These are phyloP conservation scores for Strix aluco DNA, from an alignment of 2,113 vertebrate genomes.

Conservation along the genomic window DNA sequence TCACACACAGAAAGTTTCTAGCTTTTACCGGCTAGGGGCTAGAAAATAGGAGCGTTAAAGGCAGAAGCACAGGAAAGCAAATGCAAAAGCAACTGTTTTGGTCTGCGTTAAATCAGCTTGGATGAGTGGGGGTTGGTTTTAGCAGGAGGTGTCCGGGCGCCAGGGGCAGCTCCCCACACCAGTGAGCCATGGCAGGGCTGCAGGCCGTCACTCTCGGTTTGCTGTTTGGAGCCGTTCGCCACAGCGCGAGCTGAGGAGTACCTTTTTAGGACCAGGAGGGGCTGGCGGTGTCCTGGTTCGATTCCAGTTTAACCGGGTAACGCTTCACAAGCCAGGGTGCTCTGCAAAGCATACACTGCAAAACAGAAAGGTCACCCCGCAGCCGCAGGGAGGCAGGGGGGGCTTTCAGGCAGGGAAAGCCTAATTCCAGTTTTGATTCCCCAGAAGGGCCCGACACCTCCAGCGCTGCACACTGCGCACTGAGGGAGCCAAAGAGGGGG, in stretches of 20 bases:
- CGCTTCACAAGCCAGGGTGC: neutral
- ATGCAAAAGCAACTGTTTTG: neutral
- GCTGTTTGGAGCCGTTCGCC: neutral
- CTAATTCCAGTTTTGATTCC: no score
- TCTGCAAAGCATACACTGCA: neutral
- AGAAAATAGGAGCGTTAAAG: neutral
- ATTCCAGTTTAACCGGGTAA: neutral
- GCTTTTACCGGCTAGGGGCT: neutral
- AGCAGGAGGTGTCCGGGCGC: neutral
- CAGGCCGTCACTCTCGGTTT: neutral
- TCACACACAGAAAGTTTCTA: neutral
- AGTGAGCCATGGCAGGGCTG: neutral
- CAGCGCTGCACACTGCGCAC: no score
- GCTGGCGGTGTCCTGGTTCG: neutral
- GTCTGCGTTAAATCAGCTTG: neutral
- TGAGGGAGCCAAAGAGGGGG: neutral
- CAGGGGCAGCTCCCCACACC: neutral
- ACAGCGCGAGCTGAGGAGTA: neutral
- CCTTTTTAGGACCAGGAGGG: neutral
- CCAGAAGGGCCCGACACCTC: neutral
- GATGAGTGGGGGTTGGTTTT: neutral
- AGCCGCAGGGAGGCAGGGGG: neutral
- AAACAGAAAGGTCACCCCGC: neutral
- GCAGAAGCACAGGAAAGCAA: neutral
- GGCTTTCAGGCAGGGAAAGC: neutral